Percentiles rank a stretch among this genome's conserved stretches.
These are phyloP conservation scores for Erebia palarica DNA, from an alignment of 2,888 invertebrate genomes.

Conservation along the genomic window DNA sequence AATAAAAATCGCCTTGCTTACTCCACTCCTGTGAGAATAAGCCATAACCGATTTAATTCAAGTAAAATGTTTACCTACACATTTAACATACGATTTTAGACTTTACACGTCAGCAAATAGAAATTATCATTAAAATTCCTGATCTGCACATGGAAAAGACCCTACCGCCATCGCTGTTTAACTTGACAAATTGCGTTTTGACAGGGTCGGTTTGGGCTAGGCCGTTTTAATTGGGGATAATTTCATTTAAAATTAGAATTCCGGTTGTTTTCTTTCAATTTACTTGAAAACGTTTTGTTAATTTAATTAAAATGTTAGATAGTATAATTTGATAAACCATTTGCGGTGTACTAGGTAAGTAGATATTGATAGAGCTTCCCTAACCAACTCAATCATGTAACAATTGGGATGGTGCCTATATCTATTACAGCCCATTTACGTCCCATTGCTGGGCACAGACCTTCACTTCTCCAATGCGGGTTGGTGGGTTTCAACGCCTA, in stretches of 20 bases:
- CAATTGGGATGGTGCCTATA: too few relatives aligned
- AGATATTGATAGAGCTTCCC: too few relatives aligned
- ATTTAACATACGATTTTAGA: slow-evolving; percentile 53
- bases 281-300: slow-evolving; percentile 28
- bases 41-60: slow-evolving; percentile 37
- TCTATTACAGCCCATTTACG: too few relatives aligned
- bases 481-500: too few relatives aligned
- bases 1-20: too few relatives aligned
- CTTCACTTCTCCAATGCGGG: too few relatives aligned
- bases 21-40: neutral
- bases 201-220: slow-evolving; percentile 68
- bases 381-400: too few relatives aligned
- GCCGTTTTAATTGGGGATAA: slow-evolving; percentile 56
- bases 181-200: slow-evolving; percentile 81
- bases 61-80: slow-evolving; percentile 40
- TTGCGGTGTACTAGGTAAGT: too few relatives aligned
- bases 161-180: slow-evolving; percentile 73
- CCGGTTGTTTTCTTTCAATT: slow-evolving; percentile 58
- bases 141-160: slow-evolving; percentile 42
- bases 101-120: slow-evolving; percentile 57
- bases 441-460: too few relatives aligned
- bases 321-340: too few relatives aligned
- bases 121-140: slow-evolving; percentile 41
- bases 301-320: neutral
- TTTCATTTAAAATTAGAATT: slow-evolving; percentile 50